These are phyloP conservation scores for Papilio elwesi DNA, from an alignment of 2,888 invertebrate genomes.

Conservation along the genomic window DNA sequence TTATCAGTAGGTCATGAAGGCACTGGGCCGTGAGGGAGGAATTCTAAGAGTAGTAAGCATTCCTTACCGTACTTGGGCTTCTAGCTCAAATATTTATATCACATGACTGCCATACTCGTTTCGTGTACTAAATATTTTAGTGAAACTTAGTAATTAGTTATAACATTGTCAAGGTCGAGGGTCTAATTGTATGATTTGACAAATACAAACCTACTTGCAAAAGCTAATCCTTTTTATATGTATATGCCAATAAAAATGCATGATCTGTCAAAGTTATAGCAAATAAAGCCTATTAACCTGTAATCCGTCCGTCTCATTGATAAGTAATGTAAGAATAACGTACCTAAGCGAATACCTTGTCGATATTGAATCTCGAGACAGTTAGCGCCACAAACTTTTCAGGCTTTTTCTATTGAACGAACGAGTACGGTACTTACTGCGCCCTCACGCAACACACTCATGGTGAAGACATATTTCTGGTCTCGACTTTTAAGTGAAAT, in stretches of 20 bases:
- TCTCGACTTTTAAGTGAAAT: neutral
- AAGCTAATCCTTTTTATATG: no score
- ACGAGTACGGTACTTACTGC: neutral
- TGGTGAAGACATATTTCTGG: neutral
- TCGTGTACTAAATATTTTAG: neutral
- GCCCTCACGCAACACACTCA: neutral
- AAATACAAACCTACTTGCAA: no score
- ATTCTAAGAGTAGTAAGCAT: constrained; percentile 22
- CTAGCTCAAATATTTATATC: neutral
- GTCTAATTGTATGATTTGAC: no score
- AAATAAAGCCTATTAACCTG: no score
- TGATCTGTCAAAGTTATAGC: no score
- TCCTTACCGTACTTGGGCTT: constrained; percentile 14
- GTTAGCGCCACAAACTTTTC: neutral
- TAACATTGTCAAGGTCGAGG: no score
- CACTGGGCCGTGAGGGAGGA: neutral
- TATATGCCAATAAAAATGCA: neutral
- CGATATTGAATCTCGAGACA: neutral
- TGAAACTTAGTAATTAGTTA: no score
- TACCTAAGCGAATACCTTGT: neutral
- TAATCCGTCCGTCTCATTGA: no score
- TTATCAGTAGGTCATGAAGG: constrained; percentile 12
- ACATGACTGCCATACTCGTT: neutral
- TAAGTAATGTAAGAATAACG: neutral
- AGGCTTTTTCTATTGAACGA: neutral